Evolutionary conservation across 35 echinoderm and acorn worm species (phyloP).

Genomic region (Apostichopus japonicus): DNA sequence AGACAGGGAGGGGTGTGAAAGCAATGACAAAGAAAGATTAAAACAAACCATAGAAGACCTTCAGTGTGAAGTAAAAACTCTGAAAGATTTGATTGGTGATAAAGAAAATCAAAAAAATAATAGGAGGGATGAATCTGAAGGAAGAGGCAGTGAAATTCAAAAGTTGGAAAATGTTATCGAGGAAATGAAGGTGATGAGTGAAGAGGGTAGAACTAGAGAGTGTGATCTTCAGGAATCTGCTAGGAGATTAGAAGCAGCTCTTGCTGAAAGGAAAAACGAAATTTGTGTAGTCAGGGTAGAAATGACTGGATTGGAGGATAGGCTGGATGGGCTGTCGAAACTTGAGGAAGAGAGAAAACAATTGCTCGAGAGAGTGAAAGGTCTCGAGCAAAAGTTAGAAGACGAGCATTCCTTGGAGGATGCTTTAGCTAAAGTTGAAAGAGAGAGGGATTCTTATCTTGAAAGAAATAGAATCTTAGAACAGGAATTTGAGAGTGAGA

Average conservation of each 20-base stretch:
- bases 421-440: not conserved
- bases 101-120: not conserved
- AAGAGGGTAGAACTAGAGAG: conserved; percentile 2
- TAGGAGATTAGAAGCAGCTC: not conserved
- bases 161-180: not conserved
- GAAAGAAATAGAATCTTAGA: conserved; percentile 41
- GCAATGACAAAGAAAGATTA: not conserved
- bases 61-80: not conserved
- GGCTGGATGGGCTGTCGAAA: not conserved
- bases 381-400: not conserved
- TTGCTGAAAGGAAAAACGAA: conserved; percentile 9
- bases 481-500: conserved; percentile 36
- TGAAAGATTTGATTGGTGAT: not conserved
- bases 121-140: not conserved
- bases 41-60: not conserved
- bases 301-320: not conserved
- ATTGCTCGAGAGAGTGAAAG: not conserved
- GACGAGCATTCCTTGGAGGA: conserved; percentile 9
- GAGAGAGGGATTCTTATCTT: conserved; percentile 14
- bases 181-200: not conserved
- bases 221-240: not conserved
- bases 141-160: not conserved
- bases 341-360: not conserved
- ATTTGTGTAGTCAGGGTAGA: not conserved
- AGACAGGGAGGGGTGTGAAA: not conserved